phyloP scores from a whole-genome alignment of 2,888 invertebrate species.

The Eupithecia vulgata region DNA sequence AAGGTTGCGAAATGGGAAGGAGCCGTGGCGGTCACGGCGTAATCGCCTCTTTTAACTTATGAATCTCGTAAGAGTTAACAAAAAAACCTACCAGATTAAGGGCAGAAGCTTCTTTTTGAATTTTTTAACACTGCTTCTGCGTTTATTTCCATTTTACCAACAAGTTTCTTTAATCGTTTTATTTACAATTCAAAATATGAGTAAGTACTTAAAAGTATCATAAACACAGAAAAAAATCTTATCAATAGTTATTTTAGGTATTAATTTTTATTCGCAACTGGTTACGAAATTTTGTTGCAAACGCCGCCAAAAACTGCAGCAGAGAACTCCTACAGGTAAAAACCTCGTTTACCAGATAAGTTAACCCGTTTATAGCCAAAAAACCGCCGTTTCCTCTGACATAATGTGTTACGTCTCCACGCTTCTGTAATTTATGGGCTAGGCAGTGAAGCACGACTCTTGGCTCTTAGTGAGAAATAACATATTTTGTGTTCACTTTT shows the following conservation, averaged over 20 bases:
- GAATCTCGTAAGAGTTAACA: too few relatives aligned
- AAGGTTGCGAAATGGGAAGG: too few relatives aligned
- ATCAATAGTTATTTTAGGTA: not conserved
- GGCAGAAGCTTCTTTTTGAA: too few relatives aligned
- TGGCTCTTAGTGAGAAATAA: slow-evolving; percentile 32
- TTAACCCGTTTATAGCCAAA: not conserved
- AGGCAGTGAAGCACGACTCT: slow-evolving; percentile 26
- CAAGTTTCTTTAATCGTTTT: not conserved
- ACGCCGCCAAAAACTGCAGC: not conserved
- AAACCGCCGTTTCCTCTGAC: slow-evolving; percentile 23
- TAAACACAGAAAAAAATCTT: not conserved
- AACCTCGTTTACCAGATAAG: not conserved
- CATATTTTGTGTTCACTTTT: slow-evolving; percentile 26
- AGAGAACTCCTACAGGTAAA: not conserved
- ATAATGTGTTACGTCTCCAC: slow-evolving; percentile 34
- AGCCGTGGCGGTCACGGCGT: too few relatives aligned
- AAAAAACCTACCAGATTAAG: too few relatives aligned
- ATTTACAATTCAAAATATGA: too few relatives aligned
- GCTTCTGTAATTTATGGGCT: slow-evolving; percentile 32
- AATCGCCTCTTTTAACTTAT: too few relatives aligned
- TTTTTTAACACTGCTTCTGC: too few relatives aligned
- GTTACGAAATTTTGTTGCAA: not conserved
- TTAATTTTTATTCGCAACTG: not conserved
- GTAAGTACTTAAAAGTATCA: not conserved
- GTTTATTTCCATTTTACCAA: not conserved